Evolutionary conservation across 2,888 invertebrate species (phyloP), one percentile per base, ranked within the genome.

Genomic region (Thelaira solivaga): DNA sequence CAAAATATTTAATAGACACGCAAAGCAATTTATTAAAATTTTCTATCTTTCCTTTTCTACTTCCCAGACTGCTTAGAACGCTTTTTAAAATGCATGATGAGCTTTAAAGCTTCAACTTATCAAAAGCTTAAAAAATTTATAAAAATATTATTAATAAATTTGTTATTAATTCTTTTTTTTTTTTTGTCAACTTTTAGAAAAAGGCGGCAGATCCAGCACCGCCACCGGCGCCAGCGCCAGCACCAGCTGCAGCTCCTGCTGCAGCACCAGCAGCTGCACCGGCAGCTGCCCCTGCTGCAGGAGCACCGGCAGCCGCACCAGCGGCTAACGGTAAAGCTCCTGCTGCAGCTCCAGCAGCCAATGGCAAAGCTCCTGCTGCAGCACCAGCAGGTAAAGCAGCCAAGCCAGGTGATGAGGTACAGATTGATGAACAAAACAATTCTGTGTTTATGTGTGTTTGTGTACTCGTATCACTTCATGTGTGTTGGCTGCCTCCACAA

Each of bases 371-470:
- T 22, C 81, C 81, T 1, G 65, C 81, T 0, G 71, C 82, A 1
- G 77, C 85, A 6, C 83, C 75, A 2, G 65, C 67, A 0, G 74
- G 84, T 75, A 87, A 86, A 82, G 82, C 88, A 83, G 88, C 73
- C 22, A 71, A 65, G 45, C 71, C 57, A 43, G 74, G 16, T 24
- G 62, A 65, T 7, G 72, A 75, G 81, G 82, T 81, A 76, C 39
- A 75, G 45, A 43, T 49, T 55, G 11, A 16, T 6, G 16, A 13
- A 6, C 36, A 13, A n/a, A n/a, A n/a, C n/a, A n/a, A n/a, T n/a
- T n/a, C n/a, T n/a, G n/a, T 13, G 13, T 39, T 36, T 3, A 36
- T 36, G 36, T 34, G 18, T 59, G 11, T 31, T 8, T 11, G n/a
- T n/a, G 7, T 29, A 7, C 43, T 11, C 18, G 34, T 76, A 8